These are phyloP conservation scores for Rhabdophis nuchalis DNA, from an alignment of 2,797 vertebrate genomes.

Conservation along the genomic window DNA sequence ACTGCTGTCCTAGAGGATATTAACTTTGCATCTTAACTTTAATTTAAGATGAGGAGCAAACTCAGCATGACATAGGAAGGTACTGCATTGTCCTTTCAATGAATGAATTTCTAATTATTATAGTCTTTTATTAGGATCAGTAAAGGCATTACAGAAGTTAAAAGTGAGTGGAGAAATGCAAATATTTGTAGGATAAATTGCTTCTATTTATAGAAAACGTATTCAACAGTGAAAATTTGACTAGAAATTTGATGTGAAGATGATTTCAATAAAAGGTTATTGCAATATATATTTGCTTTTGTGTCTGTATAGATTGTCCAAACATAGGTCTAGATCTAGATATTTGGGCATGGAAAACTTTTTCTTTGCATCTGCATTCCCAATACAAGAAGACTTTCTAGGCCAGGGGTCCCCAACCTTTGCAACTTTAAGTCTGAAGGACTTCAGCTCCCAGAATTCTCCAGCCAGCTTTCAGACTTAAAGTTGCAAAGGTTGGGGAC, in stretches of 20 bases:
- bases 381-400: constrained; percentile 1
- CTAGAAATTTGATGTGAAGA: neutral
- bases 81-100: neutral
- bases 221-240: neutral
- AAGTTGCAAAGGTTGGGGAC: too few relatives aligned
- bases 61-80: neutral
- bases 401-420: too few relatives aligned
- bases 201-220: neutral
- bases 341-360: neutral
- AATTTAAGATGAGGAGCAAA: neutral
- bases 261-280: neutral
- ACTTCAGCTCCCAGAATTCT: too few relatives aligned
- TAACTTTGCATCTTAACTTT: neutral
- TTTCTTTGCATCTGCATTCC: neutral
- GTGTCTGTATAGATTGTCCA: neutral
- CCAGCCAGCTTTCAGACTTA: too few relatives aligned
- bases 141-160: neutral
- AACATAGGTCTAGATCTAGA: neutral
- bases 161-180: neutral
- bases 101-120: neutral
- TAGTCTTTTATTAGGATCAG: neutral
- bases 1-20: neutral
- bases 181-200: neutral
- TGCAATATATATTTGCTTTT: neutral
- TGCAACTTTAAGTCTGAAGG: too few relatives aligned